These are phyloP conservation scores for Anguilla rostrata DNA, from an alignment of 2,113 vertebrate genomes.

Conservation along the genomic window DNA sequence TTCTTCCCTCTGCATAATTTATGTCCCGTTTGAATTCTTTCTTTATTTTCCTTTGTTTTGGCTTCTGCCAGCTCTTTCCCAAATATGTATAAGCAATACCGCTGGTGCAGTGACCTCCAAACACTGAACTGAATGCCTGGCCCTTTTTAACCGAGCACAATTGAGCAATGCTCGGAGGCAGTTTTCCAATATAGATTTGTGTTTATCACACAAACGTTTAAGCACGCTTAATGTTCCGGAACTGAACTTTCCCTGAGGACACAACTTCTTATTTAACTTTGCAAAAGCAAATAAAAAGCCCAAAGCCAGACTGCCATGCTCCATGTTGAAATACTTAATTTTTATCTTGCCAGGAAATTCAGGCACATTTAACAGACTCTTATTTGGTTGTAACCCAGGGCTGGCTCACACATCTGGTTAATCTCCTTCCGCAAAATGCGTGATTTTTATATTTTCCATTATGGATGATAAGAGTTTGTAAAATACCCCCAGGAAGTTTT, in stretches of 20 bases:
- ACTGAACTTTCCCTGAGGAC: conserved; percentile 45
- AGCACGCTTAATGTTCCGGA: conserved; percentile 50
- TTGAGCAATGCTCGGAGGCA: conserved; percentile 33
- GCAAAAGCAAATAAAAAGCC: neutral
- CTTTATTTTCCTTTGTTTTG: conserved; percentile 2
- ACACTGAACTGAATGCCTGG: neutral
- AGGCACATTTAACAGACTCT: neutral
- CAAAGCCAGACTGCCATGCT: neutral
- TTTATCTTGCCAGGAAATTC: neutral
- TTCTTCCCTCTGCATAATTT: neutral
- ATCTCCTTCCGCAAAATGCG: neutral
- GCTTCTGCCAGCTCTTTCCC: conserved; percentile 6
- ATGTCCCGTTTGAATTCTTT: neutral
- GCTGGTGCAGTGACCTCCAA: conserved; percentile 10
- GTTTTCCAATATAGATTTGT: conserved; percentile 49
- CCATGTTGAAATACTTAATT: conserved; percentile 2
- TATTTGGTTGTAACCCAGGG: neutral
- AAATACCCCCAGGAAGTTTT: conserved; percentile 3
- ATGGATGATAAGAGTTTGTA: neutral
- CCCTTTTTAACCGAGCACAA: conserved; percentile 2
- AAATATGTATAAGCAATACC: conserved; percentile 17
- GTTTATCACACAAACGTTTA: conserved; percentile 44
- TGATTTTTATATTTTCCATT: neutral
- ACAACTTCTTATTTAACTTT: conserved; percentile 30
- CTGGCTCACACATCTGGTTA: neutral